Evolutionary conservation across 2,797 vertebrate species (phyloP).

Genomic region (Champsocephalus esox): DNA sequence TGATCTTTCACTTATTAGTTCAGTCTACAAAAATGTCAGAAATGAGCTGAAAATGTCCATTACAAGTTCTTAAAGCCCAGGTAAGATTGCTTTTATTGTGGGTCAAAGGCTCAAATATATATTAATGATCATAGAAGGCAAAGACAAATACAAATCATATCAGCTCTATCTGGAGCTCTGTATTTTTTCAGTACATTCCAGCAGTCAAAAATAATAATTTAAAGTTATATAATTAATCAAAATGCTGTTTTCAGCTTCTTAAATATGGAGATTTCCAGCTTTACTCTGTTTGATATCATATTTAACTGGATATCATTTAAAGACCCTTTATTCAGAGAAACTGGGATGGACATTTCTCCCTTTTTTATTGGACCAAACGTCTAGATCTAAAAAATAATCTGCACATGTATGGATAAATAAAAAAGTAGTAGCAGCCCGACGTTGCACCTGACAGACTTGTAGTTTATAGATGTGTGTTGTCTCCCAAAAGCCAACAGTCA

Average conservation of each 20-base stretch:
- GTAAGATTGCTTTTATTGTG: background rate
- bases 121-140: too few relatives aligned
- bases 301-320: too few relatives aligned
- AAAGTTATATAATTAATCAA: background rate
- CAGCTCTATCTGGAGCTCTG: background rate
- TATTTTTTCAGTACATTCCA: background rate
- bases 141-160: too few relatives aligned
- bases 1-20: background rate
- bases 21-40: conserved; percentile 1
- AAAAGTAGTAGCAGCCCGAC: too few relatives aligned
- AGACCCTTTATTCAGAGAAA: too few relatives aligned
- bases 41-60: background rate
- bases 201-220: background rate
- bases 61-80: background rate
- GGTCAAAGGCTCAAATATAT: background rate
- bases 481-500: background rate
- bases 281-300: too few relatives aligned
- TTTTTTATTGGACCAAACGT: too few relatives aligned
- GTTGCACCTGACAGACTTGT: background rate
- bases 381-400: too few relatives aligned
- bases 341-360: too few relatives aligned
- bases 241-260: too few relatives aligned
- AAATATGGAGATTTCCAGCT: too few relatives aligned
- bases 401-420: too few relatives aligned
- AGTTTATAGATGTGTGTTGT: background rate